Base-by-base conservation (phyloP, 2,888 invertebrate species). In the Drosophila lacicola region DNA sequence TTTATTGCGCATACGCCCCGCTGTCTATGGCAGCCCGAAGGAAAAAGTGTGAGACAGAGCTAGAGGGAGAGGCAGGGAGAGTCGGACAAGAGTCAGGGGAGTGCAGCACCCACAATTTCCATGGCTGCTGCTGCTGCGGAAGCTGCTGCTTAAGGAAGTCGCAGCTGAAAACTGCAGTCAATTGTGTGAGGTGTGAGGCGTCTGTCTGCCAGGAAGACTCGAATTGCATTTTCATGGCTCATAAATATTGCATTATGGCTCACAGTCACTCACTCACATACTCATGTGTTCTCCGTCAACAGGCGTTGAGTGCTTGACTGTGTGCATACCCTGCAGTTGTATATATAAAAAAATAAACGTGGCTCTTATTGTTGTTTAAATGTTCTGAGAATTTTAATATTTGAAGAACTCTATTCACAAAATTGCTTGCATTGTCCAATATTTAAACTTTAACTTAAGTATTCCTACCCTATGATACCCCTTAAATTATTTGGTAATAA, bases 1-100 rank as follows among this genome's bases (percentile, higher is more conserved):
- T 88, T 85, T 85, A 85, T 89, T 71, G 78, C 80, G 70, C 80
- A 85, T 89, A 88, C 85, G 88, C 88, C 88, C 85, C 80, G 80
- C 69, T 75, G 85, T 68, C 78, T 68, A 58, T 63, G 19, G 29
- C 29, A 46, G 36, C 29, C 6, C 10, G 13, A 54, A 61, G 44
- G 39, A 46, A 19, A 50, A 45, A 37, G 21, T 17, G 42, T 44
- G 45, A 51, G 39, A 39, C 25, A 29, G 44, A 45, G 14, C 33
- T 8, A 29, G 14, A 39, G 17, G 39, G 13, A 36, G 2, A 17
- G 37, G 39, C 9, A 11, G 37, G 39, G 11, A 11, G 29, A 33
- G 19, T 47, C 29, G 21, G 44, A n/a, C n/a, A n/a, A 45, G 46
- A n/a, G 33, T 8, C 37, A 4, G 25, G 17, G 44, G 10, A 33